Evolutionary conservation across 2,888 invertebrate genomes (phyloP), one percentile per base, ranked within the genome.

Genomic region (Cantharis rustica): DNA sequence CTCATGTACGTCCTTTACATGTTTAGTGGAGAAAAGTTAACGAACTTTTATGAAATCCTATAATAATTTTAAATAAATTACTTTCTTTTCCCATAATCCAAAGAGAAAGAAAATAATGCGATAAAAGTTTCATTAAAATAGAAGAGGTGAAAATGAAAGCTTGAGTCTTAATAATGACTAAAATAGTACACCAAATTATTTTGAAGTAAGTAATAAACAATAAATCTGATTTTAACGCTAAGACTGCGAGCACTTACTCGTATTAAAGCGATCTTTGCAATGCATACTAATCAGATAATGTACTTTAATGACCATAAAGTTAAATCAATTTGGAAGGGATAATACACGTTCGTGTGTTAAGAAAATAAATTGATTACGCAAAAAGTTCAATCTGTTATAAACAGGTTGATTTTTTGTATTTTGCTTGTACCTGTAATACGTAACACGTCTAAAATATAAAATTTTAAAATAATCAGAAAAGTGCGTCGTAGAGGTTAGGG

Each of bases 251-350:
- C 72, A 76, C 69, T 72, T 76, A 76, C 76, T 61, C 11, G 69
- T 63, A 69, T 72, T 76, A 72, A 76, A 63, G 69, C 64, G 72
- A 68, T 72, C 72, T 26, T 69, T 64, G 72, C 66, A 66, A 66
- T 69, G 76, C 69, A 76, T 76, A 73, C 76, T 76, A 76, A 76
- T 76, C 63, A 64, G 66, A 61, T 72, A 69, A 23, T 72, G 72
- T 47, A 47, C 47, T 47, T 47, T 47, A 47, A 47, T 47, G 47
- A 47, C 47, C 47, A 47, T 47, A 47, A 47, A 47, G 47, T 47
- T 47, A 47, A 47, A n/a, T 47, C 47, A 47, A 47, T 47, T 47
- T 47, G 47, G 47, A 47, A 47, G n/a, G 47, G 47, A 47, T 47
- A 47, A 47, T 47, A 47, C 47, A 47, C 47, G 47, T n/a, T 47